A percentile compares a stretch with the other conserved stretches of the same genome.
These are phyloP conservation scores for Gasteruption jaculator DNA, from an alignment of 2,888 invertebrate species.

Conservation along the genomic window DNA sequence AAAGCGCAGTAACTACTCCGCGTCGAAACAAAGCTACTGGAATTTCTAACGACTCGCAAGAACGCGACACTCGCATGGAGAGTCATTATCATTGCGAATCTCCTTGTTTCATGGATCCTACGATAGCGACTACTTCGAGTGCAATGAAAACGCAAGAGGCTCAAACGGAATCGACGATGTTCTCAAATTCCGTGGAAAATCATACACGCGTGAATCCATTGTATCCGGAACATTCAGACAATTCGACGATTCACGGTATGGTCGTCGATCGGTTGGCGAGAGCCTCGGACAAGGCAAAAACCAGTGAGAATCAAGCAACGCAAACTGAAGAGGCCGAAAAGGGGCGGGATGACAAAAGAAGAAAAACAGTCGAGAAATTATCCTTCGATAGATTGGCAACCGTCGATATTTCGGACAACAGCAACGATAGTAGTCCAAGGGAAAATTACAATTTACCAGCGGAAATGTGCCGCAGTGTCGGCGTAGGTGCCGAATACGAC, in stretches of 20 bases:
- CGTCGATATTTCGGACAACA: conserved; percentile 34
- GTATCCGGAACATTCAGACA: conserved; percentile 19
- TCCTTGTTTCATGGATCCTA: too few relatives aligned
- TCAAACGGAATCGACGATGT: too few relatives aligned
- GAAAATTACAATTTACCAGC: conserved; percentile 35
- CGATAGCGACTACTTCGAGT: too few relatives aligned
- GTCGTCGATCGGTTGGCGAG: conserved; percentile 34
- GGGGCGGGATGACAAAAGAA: background rate
- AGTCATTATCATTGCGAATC: too few relatives aligned
- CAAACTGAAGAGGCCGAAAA: conserved; percentile 23
- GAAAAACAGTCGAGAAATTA: conserved; percentile 8
- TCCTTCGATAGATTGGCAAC: conserved; percentile 29
- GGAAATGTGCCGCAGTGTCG: conserved; percentile 42
- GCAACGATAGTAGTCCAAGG: conserved; percentile 32
- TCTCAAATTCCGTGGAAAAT: too few relatives aligned
- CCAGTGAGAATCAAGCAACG: conserved; percentile 27
- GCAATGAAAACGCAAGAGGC: too few relatives aligned
- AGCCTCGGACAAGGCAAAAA: conserved; percentile 31
- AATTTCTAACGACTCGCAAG: too few relatives aligned
- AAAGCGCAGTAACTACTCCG: conserved; percentile 14
- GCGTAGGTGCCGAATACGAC: conserved; percentile 44
- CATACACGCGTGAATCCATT: conserved; percentile 10
- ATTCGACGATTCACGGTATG: too few relatives aligned
- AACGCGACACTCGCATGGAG: too few relatives aligned
- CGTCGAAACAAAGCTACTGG: too few relatives aligned